Conservation (phyloP, 2,888 invertebrate species). For the Microplitis deprimator region DNA sequence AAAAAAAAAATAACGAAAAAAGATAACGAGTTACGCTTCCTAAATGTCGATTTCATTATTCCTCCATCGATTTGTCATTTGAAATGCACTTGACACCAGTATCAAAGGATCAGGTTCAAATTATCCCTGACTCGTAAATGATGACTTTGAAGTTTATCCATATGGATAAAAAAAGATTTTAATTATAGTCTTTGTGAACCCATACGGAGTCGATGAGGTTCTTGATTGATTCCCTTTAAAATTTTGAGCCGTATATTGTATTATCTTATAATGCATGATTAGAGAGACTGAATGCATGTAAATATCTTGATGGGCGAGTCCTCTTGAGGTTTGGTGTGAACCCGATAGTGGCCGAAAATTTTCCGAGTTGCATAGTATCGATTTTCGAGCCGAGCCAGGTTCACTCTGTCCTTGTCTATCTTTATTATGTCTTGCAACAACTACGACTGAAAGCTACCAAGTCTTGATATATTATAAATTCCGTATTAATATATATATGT, state of each 20-base stretch:
- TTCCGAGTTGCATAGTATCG: conserved; percentile 47
- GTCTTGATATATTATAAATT: not conserved
- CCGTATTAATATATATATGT: no score
- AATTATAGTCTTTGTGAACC: not conserved
- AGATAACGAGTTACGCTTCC: not conserved
- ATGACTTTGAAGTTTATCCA: no score
- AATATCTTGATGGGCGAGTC: conserved; percentile 19
- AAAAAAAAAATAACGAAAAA: not conserved
- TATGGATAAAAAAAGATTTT: not conserved
- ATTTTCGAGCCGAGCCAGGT: conserved; percentile 46
- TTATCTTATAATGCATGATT: not conserved
- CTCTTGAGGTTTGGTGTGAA: conserved; percentile 25
- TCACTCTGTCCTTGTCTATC: conserved; percentile 22
- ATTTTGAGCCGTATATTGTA: no score
- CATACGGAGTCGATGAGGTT: not conserved
- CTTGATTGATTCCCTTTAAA: not conserved
- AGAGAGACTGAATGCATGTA: conserved; percentile 14
- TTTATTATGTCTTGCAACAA: conserved; percentile 8
- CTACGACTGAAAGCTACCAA: not conserved
- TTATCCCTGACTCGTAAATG: no score
- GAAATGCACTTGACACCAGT: no score
- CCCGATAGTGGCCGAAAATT: conserved; percentile 45
- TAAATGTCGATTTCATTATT: not conserved
- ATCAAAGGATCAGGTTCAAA: no score
- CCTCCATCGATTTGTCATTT: not conserved